These are phyloP conservation scores for Lethrus apterus DNA, from an alignment of 1,140 invertebrate genomes.

Conservation along the genomic window DNA sequence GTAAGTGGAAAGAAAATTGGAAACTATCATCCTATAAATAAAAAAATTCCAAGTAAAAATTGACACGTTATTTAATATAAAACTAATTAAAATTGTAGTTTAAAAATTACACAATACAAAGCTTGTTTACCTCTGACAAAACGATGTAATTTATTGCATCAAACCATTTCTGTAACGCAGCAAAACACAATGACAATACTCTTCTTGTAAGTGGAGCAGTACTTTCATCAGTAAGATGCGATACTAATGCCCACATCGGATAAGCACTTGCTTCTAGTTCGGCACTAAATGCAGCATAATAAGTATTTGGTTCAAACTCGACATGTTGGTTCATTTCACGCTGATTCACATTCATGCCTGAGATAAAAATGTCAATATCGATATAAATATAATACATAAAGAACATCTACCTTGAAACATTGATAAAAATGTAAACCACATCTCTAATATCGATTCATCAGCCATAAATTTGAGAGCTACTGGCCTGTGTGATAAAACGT, in stretches of 20 bases:
- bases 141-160: slow-evolving; percentile 68
- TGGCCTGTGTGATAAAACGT: slow-evolving; percentile 87
- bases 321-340: slow-evolving; percentile 83
- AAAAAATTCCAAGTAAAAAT: background rate
- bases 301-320: slow-evolving; percentile 95
- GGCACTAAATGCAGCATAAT: slow-evolving; percentile 94
- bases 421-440: slow-evolving; percentile 91
- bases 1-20: slow-evolving; percentile 91
- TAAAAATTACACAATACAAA: background rate
- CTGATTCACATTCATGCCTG: slow-evolving; percentile 93
- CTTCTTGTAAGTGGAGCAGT: slow-evolving; percentile 66
- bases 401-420: slow-evolving; percentile 78
- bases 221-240: slow-evolving; percentile 69
- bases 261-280: slow-evolving; percentile 94
- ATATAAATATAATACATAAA: background rate
- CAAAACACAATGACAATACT: slow-evolving; percentile 65
- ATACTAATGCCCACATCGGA: slow-evolving; percentile 93
- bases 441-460: slow-evolving; percentile 76
- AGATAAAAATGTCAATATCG: slow-evolving; percentile 8
- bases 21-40: slow-evolving; percentile 60
- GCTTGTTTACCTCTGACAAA: slow-evolving; percentile 55
- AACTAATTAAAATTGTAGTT: background rate
- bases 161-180: slow-evolving; percentile 78
- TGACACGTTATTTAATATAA: too few species aligned
- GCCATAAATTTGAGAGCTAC: slow-evolving; percentile 85